A percentile compares a stretch with the other conserved stretches of the same genome.
These are phyloP conservation scores for Alaudala cheleensis DNA, from an alignment of 2,113 vertebrate genomes.

Conservation along the genomic window DNA sequence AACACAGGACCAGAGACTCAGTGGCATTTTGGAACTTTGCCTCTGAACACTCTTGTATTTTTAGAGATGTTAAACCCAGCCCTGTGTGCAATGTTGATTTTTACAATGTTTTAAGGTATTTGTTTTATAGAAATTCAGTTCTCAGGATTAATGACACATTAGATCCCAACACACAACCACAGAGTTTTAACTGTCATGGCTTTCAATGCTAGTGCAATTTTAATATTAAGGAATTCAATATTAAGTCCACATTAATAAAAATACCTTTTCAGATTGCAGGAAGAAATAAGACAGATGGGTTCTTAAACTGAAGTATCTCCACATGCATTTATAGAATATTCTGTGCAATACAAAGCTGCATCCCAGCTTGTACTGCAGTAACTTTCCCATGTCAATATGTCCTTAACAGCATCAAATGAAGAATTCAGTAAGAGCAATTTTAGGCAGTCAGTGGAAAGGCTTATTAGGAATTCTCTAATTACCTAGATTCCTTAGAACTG, in stretches of 20 bases:
- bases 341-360: neutral
- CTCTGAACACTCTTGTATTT: neutral
- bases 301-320: neutral
- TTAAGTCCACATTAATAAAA: slow-evolving; percentile 1
- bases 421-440: neutral
- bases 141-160: neutral
- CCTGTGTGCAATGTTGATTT: neutral
- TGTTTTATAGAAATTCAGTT: neutral
- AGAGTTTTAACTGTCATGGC: neutral
- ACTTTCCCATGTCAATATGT: neutral
- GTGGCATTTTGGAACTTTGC: slow-evolving; percentile 10
- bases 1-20: neutral
- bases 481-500: neutral
- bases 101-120: neutral
- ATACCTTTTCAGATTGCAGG: neutral
- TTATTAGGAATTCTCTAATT: slow-evolving; percentile 20
- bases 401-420: neutral
- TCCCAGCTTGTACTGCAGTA: neutral
- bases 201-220: neutral
- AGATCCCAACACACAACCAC: neutral
- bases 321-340: neutral
- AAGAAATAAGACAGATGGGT: neutral
- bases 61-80: slow-evolving; percentile 15
- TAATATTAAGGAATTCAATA: neutral
- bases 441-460: neutral